phyloP scores from a whole-genome alignment of 92 coral and sea anemone species.

The Paragorgia papillata region DNA sequence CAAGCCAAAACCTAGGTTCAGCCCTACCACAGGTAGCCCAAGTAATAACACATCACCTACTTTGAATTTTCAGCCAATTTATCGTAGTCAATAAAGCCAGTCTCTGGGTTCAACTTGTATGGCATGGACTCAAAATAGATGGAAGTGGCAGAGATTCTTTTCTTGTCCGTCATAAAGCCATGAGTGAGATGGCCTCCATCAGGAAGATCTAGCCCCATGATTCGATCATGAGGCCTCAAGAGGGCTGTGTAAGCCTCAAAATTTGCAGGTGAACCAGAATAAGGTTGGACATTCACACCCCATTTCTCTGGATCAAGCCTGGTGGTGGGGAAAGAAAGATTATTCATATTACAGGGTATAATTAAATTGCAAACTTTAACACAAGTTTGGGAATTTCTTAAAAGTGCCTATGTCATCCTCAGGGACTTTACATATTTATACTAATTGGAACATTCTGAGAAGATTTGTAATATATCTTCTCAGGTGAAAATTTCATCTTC shows the following conservation, averaged over 20 bases:
- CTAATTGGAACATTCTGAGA: too few species aligned
- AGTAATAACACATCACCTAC: too few species aligned
- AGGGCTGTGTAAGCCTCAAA: conserved; percentile 93
- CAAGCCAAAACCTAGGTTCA: too few species aligned
- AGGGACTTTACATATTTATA: too few species aligned
- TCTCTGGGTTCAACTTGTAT: conserved; percentile 78
- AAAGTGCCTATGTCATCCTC: too few species aligned
- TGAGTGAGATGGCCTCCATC: conserved; percentile 98
- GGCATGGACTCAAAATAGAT: conserved; percentile 99
- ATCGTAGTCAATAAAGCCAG: conserved; percentile 92
- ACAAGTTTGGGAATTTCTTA: too few species aligned
- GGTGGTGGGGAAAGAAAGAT: too few species aligned
- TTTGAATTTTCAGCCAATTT: conserved; percentile 82
- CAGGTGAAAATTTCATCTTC: too few species aligned
- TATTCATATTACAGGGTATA: background rate
- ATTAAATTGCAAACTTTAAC: too few species aligned
- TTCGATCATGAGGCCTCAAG: conserved; percentile 91
- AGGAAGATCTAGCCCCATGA: conserved; percentile 98
- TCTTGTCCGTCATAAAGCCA: conserved; percentile 99
- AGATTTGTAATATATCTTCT: too few species aligned
- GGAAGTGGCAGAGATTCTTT: conserved; percentile 95
- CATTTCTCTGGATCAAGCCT: conserved; percentile 97
- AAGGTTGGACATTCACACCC: conserved; percentile 98
- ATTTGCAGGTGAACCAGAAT: conserved; percentile 99
- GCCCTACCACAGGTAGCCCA: too few species aligned